Conservation (phyloP, 2,888 invertebrate species). For the Coecobrya sp. region DNA sequence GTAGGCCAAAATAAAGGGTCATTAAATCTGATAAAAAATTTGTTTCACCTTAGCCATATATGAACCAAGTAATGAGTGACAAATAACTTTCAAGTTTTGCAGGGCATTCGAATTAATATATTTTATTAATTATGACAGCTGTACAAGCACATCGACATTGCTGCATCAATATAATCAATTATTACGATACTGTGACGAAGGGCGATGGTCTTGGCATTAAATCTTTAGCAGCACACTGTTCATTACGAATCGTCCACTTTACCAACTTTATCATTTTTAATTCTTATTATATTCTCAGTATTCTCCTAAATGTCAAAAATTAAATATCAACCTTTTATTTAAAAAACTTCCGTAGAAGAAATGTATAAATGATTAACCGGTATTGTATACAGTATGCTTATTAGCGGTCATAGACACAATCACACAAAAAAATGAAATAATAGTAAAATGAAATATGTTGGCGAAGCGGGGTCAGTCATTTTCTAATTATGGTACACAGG, state of each 20-base stretch:
- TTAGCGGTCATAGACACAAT: slow-evolving; percentile 33
- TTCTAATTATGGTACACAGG: too few relatives aligned
- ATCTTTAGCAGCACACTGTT: too few relatives aligned
- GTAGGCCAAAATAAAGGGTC: slow-evolving; percentile 63
- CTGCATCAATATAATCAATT: slow-evolving; percentile 26
- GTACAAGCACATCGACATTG: slow-evolving; percentile 44
- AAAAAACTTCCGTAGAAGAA: neutral
- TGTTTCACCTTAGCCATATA: slow-evolving; percentile 19
- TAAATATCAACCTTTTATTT: neutral
- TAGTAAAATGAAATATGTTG: too few relatives aligned
- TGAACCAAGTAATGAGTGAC: slow-evolving; percentile 25
- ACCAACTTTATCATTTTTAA: too few relatives aligned
- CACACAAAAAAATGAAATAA: neutral
- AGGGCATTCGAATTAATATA: slow-evolving; percentile 15
- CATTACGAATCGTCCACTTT: too few relatives aligned
- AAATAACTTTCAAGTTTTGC: slow-evolving; percentile 43
- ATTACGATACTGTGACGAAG: neutral
- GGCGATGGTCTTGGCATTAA: neutral
- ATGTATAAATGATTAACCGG: neutral
- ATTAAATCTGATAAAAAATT: slow-evolving; percentile 21
- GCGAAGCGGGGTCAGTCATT: too few relatives aligned
- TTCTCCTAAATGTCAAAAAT: neutral
- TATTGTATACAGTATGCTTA: neutral
- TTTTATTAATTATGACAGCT: slow-evolving; percentile 69
- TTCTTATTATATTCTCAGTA: neutral